Evolutionary conservation across 2,888 invertebrate genomes (phyloP).

Genomic region (Zootermopsis nevadensis): DNA sequence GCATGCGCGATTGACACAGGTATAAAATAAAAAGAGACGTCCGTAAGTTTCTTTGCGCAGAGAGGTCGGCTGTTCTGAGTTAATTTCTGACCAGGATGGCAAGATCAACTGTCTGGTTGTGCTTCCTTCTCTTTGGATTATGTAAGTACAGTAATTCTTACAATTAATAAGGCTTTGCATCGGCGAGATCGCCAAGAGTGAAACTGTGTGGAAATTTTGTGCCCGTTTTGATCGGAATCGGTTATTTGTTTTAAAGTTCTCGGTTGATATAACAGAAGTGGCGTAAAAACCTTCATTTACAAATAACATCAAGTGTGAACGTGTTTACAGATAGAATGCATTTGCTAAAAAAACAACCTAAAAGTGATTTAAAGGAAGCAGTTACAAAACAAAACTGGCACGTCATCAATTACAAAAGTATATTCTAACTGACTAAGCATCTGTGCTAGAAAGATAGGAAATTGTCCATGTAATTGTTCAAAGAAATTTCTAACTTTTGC

Average conservation of each 20-base stretch:
- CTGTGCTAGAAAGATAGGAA: background rate
- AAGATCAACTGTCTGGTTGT: slow-evolving; percentile 66
- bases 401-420: background rate
- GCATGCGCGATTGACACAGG: slow-evolving; percentile 59
- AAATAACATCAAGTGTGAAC: background rate
- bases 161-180: background rate
- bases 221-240: no score
- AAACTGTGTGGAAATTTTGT: background rate
- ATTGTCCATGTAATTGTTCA: background rate
- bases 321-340: background rate
- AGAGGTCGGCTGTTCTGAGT: slow-evolving; percentile 30
- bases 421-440: background rate
- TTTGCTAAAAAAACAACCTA: background rate
- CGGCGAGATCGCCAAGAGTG: background rate
- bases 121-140: slow-evolving; percentile 65
- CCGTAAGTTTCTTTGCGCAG: slow-evolving; percentile 46
- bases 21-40: slow-evolving; percentile 64
- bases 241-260: background rate
- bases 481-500: background rate
- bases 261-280: background rate
- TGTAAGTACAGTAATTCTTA: slow-evolving; percentile 63
- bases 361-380: background rate
- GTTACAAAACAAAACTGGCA: background rate
- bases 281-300: background rate
- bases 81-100: slow-evolving; percentile 61